Base-by-base conservation (phyloP, 2,113 vertebrate species). In the Eublepharis macularius region DNA sequence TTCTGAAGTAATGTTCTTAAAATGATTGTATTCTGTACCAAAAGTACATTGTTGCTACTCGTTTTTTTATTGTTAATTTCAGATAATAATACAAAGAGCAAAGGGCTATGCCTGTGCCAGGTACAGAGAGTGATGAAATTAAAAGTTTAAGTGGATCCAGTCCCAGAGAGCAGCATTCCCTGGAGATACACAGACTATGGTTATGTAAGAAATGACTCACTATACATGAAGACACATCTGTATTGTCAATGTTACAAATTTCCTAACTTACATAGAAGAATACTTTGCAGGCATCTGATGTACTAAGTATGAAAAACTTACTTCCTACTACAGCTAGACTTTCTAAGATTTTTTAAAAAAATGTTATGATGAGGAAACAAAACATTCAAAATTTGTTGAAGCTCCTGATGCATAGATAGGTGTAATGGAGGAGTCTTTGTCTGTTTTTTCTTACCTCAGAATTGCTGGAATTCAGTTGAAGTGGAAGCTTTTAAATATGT, bases 71-170 rank as follows among this genome's bases (percentile, higher is more conserved):
- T 92, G 90, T 88, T 90, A 49, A 51, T 84, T 89, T 86, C 78
- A 88, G 91, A 91, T 93, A 91, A 83, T 87, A 45, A 49, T 84
- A 85, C 74, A 87, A 82, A 88, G 83, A 87, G 24, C 83, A 41
- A 66, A 80, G 80, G 80, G 63, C 83, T 66, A 43, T 12, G 57
- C 36, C 80, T 76, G 91, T 88, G 91, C 90, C 90, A 91, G 91
- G 91, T 92, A 89, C 82, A 89, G 86, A 36, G 9, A 82, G 85
- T 78, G 82, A 81, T 36, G 6, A 91, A 91, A 92, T 94, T 93
- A 89, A 80, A 19, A 68, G n/a, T 82, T 32, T 87, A 87, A 87
- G 84, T 90, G 91, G 91, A 87, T 54, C 75, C 32, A 11, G 41
- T 91, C 84, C 88, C 85, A 88, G 81, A 70, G 51, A 91, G 78